Base-by-base conservation (phyloP, 1,140 invertebrate species). In the Drosophila nebulosa region DNA sequence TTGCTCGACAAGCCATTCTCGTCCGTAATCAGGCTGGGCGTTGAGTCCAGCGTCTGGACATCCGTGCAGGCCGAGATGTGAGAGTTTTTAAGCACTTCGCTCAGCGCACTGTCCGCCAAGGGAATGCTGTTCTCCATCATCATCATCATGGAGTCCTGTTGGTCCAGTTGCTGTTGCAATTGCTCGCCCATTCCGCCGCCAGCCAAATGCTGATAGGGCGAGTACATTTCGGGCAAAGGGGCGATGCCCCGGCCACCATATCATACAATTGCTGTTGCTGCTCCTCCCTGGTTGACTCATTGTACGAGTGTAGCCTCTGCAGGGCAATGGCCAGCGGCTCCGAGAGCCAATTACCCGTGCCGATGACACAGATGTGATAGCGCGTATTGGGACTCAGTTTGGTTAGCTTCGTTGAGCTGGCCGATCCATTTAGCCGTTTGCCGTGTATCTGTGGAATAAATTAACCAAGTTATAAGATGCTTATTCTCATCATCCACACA, bases 331-430 rank as follows among this genome's bases (percentile, higher is more conserved):
- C 92, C 74, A 89, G 59, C 6, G 85, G 86, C 75, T 89, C 88
- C 32, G 90, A 88, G 92, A 92, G 56, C 93, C 95, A 95, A 90
- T 95, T 95, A 59, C 96, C 96, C 24, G 96, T 92, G 2, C 96
- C 96, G 63, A 97, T 92, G 18, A 98, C 96, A 91, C 97, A 98
- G 74, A 98, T 95, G 57, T 95, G 93, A 92, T 98, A 98, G 59
- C 94, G 93, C 0, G 95, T 96, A 81, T 95, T 96, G 0, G 97
- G 94, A 58, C 93, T 93, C 56, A 98, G 92, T 77, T 94, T 94
- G 21, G 93, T 94, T 46, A 98, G 92, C 90, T 95, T 95, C 30
- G 95, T 94, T 1, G 94, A 95, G 72, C 96, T 93, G 1, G 94
- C 93, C 26, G 93, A 94, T 10, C 94, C 92, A 81, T 95, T 95